A percentile compares a stretch with the other conserved stretches of the same genome.
Conservation (phyloP, 2,797 vertebrate species). For the Masticophis lateralis region DNA sequence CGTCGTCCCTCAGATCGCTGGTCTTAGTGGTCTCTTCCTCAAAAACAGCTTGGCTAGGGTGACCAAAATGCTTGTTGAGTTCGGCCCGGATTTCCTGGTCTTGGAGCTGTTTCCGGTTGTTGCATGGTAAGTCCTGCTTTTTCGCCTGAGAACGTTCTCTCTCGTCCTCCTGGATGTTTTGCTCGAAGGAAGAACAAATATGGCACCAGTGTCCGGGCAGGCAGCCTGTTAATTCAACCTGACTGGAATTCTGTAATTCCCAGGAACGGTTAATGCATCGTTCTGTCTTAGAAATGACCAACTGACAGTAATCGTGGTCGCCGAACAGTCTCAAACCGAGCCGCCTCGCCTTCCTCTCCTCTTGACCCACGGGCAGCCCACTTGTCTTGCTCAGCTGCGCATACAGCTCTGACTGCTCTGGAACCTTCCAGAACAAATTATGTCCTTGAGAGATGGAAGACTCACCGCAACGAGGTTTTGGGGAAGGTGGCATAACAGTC, state of each 20-base stretch:
- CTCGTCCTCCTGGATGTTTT: conserved; percentile 71
- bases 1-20: conserved; percentile 75
- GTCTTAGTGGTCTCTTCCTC: conserved; percentile 77
- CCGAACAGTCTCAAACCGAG: conserved; percentile 86
- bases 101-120: conserved; percentile 87
- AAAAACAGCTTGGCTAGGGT: conserved; percentile 87
- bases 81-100: conserved; percentile 97
- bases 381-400: conserved; percentile 91
- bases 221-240: conserved; percentile 87
- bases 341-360: conserved; percentile 86
- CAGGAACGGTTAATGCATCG: conserved; percentile 74
- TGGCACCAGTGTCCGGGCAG: conserved; percentile 80
- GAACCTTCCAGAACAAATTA: conserved; percentile 83
- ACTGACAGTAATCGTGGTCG: conserved; percentile 99
- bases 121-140: conserved; percentile 70
- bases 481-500: conserved; percentile 85
- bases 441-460: conserved; percentile 81
- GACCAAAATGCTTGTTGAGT: conserved; percentile 99
- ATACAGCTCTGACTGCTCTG: conserved; percentile 93
- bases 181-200: conserved; percentile 75
- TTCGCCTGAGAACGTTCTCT: conserved; percentile 74
- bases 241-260: conserved; percentile 83
- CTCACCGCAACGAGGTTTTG: conserved; percentile 89
- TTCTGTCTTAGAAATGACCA: conserved; percentile 83
- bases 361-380: conserved; percentile 77